Evolutionary conservation across 1,140 invertebrate genomes (phyloP), one percentile per base, ranked within the genome.

Genomic region (Venustaconcha ellipsiformis): DNA sequence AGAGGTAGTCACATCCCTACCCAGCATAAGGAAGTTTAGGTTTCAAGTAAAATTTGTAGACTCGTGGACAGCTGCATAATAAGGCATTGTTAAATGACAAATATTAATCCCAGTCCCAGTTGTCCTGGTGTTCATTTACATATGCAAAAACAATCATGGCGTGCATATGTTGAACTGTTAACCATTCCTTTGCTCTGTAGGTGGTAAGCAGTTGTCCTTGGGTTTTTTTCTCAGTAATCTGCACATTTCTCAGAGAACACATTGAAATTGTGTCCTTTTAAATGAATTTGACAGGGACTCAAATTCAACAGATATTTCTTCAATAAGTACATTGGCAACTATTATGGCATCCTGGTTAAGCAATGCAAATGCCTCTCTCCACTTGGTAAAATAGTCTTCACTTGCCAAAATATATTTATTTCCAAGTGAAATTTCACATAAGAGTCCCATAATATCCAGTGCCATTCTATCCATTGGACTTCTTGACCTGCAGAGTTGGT

Each of bases 341-440:
- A 62, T 56, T 66, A 14, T 65, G 3, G 63, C 60, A 23, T 73
- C 72, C 60, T 67, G 63, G n/a, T 66, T 56, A 23, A 63, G 72
- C 37, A 72, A 20, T 55, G 70, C 18, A 17, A 26, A 8, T n/a
- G 26, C 1, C 37, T 37, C 70, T 14, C 3, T 23, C 70, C 58
- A 62, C 13, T 62, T 60, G 14, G 70, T 71, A 63, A 71, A 71
- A 62, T 71, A 63, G 48, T 71, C 58, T 15, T 6, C 20, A 30
- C 57, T 60, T 15, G 37, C 59, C 8, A 71, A 37, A 17, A 71
- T 20, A 64, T 71, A 71, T 63, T 71, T 71, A 60, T 62, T 23
- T 13, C 70, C 86, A 67, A 23, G 86, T 72, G 57, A 79, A 80
- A 15, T 67, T 37, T 58, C 83, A 87, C 0, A 8, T 48, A 48